Evolutionary conservation across 1,140 invertebrate species (phyloP), one percentile per base, ranked within the genome.

Genomic region (Ips nitidus): DNA sequence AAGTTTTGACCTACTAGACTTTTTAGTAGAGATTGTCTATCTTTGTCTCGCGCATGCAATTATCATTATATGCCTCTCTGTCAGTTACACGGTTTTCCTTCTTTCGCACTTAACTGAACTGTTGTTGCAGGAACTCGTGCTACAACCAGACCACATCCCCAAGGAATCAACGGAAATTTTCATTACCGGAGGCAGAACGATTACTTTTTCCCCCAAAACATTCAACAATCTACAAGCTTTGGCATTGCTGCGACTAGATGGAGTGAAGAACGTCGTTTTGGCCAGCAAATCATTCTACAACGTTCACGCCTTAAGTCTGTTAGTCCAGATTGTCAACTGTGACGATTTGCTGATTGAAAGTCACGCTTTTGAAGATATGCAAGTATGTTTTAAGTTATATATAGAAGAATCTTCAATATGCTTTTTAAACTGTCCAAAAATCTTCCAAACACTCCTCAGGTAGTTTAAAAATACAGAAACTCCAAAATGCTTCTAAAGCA

Each of bases 251-350:
- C 78, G 79, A 45, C 79, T 87, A 7, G 81, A 82, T 3, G 81
- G 80, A 8, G 82, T 84, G 52, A 76, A 80, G 56, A 81, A 77
- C 37, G 74, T 87, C 37, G 79, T 84, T 36, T 80, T 86, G 4
- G 81, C 82, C 63, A 81, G 79, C 39, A 81, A 85, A 70, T 82
- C 85, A 5, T 86, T 87, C 71, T 80, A 82, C 73, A 85, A 87
- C 75, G 69, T 85, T 41, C 82, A 78, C 66, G 80, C 82, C 2
- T 77, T 81, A 22, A 84, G 83, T 78, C 80, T 84, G 41, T 76
- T 83, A 2, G 74, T 87, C n/a, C 81, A 86, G 69, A 80, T 86
- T 4, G 76, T 81, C 50, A 81, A 83, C 66, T 86, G 85, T 79
- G 80, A 82, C 68, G 80, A 79, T 57, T 80, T 87, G 37, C 74